Percentiles rank a stretch among this genome's conserved stretches.
Evolutionary conservation across 2,113 vertebrate genomes (phyloP).

Genomic region (Caretta caretta): DNA sequence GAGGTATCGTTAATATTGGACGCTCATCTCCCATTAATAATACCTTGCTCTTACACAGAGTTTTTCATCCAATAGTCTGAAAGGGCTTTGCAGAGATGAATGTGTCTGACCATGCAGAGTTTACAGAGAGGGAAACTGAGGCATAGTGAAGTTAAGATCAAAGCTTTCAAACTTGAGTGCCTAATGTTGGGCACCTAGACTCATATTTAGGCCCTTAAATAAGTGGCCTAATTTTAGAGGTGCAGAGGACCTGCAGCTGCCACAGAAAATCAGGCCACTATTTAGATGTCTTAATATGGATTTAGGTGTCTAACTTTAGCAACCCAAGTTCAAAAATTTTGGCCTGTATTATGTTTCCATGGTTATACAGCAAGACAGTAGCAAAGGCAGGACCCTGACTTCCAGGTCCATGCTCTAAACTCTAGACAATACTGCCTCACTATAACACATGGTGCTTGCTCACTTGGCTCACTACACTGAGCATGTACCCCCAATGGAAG

Average conservation of each 20-base stretch:
- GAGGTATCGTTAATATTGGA: background rate
- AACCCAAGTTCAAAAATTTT: background rate
- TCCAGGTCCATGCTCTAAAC: background rate
- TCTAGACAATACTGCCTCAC: accelerated
- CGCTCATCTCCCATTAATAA: background rate
- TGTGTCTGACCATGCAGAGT: background rate
- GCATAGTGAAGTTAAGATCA: background rate
- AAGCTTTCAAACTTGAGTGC: background rate
- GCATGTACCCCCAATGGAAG: background rate
- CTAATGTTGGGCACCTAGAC: background rate
- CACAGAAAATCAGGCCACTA: background rate
- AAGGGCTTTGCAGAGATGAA: background rate
- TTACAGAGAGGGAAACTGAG: background rate
- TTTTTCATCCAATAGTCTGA: background rate
- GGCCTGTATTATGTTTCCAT: background rate
- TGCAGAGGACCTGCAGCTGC: background rate
- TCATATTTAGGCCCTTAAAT: background rate
- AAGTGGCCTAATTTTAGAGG: background rate
- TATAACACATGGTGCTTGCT: background rate
- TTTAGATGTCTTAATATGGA: background rate
- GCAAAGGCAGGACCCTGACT: background rate
- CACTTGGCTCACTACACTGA: background rate
- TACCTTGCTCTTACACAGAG: background rate
- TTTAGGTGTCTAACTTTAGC: background rate
- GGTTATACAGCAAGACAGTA: background rate